Conservation (phyloP, 2,888 invertebrate species). For the Mamestra brassicae region DNA sequence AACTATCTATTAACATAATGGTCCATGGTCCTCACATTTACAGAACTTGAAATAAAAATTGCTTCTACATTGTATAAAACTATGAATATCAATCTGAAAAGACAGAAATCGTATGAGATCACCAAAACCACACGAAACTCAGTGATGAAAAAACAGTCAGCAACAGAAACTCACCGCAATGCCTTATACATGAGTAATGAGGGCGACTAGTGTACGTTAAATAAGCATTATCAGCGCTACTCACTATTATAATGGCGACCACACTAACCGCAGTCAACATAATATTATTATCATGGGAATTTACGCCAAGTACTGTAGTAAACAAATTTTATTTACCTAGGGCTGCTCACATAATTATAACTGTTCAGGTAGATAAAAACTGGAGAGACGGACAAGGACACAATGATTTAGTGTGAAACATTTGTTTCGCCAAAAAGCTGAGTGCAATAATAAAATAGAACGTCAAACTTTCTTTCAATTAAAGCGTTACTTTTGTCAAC, state of each 20-base stretch:
- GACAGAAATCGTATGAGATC: no score
- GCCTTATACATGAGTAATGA: slow-evolving; percentile 12
- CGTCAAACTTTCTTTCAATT: neutral
- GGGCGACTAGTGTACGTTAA: neutral
- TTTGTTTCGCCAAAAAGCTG: no score
- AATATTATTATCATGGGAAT: slow-evolving; percentile 58
- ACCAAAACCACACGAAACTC: neutral
- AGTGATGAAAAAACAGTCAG: neutral
- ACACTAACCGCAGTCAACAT: slow-evolving; percentile 32
- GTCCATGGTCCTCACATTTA: no score
- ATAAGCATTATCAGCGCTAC: slow-evolving; percentile 10
- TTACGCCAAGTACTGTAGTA: slow-evolving; percentile 36
- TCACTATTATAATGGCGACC: slow-evolving; percentile 43
- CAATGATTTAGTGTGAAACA: neutral
- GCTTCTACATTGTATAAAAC: no score
- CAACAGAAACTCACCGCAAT: neutral
- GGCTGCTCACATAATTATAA: slow-evolving; percentile 13
- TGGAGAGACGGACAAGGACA: neutral
- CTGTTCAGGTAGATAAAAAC: neutral
- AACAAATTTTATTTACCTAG: slow-evolving; percentile 39
- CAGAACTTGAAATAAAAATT: no score
- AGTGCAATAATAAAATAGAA: neutral
- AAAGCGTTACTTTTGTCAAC: no score
- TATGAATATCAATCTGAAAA: no score
- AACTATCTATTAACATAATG: no score